Conservation (phyloP, 2,797 vertebrate species). For the Apodemus agrarius region DNA sequence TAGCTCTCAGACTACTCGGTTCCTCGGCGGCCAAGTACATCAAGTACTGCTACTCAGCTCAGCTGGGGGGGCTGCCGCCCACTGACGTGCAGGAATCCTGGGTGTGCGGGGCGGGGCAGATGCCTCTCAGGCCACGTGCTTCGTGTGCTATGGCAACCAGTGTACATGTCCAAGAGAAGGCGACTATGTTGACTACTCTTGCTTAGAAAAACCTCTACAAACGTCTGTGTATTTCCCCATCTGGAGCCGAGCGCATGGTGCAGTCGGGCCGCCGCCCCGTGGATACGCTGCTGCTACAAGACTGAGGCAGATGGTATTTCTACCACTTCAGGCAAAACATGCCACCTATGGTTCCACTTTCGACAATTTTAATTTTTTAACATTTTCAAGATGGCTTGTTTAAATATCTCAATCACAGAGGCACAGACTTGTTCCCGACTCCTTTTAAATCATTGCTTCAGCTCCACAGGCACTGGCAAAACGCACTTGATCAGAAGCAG, state of each 20-base stretch:
- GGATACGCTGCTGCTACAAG: conserved; percentile 75
- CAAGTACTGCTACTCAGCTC: not conserved
- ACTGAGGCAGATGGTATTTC: conserved; percentile 77
- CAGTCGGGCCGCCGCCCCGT: conserved; percentile 73
- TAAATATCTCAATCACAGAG: conserved; percentile 53
- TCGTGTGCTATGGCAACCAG: conserved; percentile 74
- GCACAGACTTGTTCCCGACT: conserved; percentile 37
- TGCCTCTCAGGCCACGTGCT: conserved; percentile 62
- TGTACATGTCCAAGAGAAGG: conserved; percentile 72
- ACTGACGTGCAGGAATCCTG: conserved; percentile 11
- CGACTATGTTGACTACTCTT: conserved; percentile 54
- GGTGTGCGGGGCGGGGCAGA: not conserved
- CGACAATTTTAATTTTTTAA: conserved; percentile 77
- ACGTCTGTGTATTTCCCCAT: conserved; percentile 79
- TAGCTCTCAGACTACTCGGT: not conserved
- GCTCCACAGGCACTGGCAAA: not conserved
- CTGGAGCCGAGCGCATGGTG: conserved; percentile 75
- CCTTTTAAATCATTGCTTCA: conserved; percentile 62
- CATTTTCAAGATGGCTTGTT: conserved; percentile 72
- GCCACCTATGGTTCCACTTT: conserved; percentile 75
- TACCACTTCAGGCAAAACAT: conserved; percentile 80
- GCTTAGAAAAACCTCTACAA: conserved; percentile 73
- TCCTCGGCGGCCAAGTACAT: not conserved
- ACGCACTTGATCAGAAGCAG: conserved; percentile 37
- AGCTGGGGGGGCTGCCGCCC: conserved; percentile 58